phyloP scores from a whole-genome alignment of 2,888 invertebrate genomes.

The Habrosyne pyritoides region DNA sequence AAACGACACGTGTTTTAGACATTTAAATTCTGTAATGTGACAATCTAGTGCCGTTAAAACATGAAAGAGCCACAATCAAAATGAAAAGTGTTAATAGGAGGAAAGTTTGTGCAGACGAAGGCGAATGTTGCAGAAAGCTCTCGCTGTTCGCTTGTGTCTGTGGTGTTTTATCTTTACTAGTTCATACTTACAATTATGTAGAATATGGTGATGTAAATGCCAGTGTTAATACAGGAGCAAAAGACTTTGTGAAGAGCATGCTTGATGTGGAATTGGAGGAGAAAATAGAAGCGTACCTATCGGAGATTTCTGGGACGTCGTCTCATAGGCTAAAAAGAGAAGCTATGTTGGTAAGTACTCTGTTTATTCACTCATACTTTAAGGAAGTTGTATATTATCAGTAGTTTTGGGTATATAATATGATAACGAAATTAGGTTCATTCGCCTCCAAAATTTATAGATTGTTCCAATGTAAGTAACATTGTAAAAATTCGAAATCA shows the following conservation, averaged over 20 bases:
- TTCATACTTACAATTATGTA: conserved; percentile 65
- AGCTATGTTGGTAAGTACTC: conserved; percentile 68
- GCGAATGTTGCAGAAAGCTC: conserved; percentile 38
- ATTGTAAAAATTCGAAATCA: too few species aligned
- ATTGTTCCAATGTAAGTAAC: too few species aligned
- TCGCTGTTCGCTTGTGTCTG: conserved; percentile 66
- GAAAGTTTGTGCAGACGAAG: conserved; percentile 26
- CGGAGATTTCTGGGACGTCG: conserved; percentile 41
- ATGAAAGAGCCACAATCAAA: conserved; percentile 20
- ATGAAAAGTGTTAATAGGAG: conserved; percentile 33
- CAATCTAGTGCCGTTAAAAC: conserved; percentile 21
- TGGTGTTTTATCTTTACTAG: conserved; percentile 62
- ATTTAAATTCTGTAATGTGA: conserved; percentile 16
- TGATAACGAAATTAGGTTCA: too few species aligned
- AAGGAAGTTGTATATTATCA: too few species aligned
- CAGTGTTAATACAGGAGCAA: conserved; percentile 44
- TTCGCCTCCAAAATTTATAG: too few species aligned
- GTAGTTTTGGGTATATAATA: too few species aligned
- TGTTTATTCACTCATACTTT: neutral
- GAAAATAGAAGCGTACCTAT: conserved; percentile 58
- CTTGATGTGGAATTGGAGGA: conserved; percentile 61
- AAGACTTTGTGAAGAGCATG: conserved; percentile 43
- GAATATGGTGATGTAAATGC: conserved; percentile 35
- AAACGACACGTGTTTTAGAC: conserved; percentile 23
- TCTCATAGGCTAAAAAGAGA: conserved; percentile 61